These are phyloP conservation scores for Erebia aethiops DNA, from an alignment of 2,888 invertebrate species.

Conservation along the genomic window DNA sequence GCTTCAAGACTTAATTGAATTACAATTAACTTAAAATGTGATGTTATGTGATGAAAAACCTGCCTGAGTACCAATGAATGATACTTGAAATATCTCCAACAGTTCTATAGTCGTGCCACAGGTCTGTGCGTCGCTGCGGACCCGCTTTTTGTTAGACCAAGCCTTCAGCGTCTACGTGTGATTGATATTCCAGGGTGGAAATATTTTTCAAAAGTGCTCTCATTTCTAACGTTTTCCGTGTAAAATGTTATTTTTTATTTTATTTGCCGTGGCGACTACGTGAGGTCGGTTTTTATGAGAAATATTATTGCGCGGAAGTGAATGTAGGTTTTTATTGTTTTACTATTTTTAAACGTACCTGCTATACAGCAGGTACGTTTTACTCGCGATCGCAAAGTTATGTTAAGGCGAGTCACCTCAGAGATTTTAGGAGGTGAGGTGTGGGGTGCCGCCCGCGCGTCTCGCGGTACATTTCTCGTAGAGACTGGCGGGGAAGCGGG, in stretches of 20 bases:
- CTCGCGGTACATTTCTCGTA: too few relatives aligned
- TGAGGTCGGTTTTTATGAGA: slow-evolving; percentile 15
- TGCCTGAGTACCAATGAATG: too few relatives aligned
- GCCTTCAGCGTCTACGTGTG: slow-evolving; percentile 1
- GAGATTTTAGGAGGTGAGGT: too few relatives aligned
- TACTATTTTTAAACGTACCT: background rate
- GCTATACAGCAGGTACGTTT: too few relatives aligned
- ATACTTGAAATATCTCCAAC: too few relatives aligned
- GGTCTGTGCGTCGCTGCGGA: background rate
- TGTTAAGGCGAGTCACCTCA: too few relatives aligned
- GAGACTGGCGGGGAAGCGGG: too few relatives aligned
- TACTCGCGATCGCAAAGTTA: too few relatives aligned
- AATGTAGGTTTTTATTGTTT: background rate
- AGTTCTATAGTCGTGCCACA: background rate
- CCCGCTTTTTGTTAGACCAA: background rate
- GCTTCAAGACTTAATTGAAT: too few relatives aligned
- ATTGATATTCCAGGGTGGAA: slow-evolving; percentile 13
- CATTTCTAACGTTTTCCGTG: slow-evolving; percentile 12
- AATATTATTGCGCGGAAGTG: slow-evolving; percentile 16
- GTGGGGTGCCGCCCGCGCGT: too few relatives aligned
- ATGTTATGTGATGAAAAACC: too few relatives aligned
- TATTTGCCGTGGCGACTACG: background rate
- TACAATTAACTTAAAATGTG: too few relatives aligned
- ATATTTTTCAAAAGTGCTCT: slow-evolving; percentile 2
- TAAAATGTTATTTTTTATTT: slow-evolving; percentile 1